Evolutionary conservation across 2,113 vertebrate species (phyloP), one percentile per base, ranked within the genome.

Genomic region (Ageneiosus marmoratus): DNA sequence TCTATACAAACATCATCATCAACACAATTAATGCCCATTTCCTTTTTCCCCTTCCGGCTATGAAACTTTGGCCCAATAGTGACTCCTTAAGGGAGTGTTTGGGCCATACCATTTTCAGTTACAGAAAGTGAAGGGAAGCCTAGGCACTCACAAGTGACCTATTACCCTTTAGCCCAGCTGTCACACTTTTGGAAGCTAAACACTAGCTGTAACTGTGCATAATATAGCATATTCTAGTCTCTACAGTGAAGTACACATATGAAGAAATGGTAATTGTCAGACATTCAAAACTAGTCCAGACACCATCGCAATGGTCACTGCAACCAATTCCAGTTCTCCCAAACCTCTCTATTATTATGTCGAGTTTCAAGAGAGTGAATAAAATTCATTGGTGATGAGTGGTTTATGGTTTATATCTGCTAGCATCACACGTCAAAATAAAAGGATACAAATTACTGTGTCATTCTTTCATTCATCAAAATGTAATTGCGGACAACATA

Each of bases 1-100:
- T 86, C 72, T 89, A 88, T 88, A 89, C 90, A 93, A 92, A 91
- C 91, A 91, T 87, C 85, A 89, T 93, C 92, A 88, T 93, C 92
- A 92, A 86, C 84, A 76, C 91, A 91, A 94, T 94, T 93, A 93
- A 91, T 72, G 63, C 88, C 87, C 20, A 86, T 88, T 93, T 90
- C 88, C 89, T 82, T 81, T 83, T 82, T 85, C 88, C 80, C 89
- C 90, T 91, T 58, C 81, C 84, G 87, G 90, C 88, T 46, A 79
- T 81, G 85, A 81, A 90, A 90, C 83, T 90, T 91, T 89, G 91
- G 88, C 90, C 88, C 77, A 75, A 20, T 56, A 79, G 80, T 70
- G 50, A 79, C 86, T 86, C 83, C 75, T 83, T 82, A 69, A 73
- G 81, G 80, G 75, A 82, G 69, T 32, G 69, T 72, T 58, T 27